A percentile compares a stretch with the other conserved stretches of the same genome.
Evolutionary conservation across 2,888 invertebrate genomes (phyloP).

Genomic region (Hartigia nigra): DNA sequence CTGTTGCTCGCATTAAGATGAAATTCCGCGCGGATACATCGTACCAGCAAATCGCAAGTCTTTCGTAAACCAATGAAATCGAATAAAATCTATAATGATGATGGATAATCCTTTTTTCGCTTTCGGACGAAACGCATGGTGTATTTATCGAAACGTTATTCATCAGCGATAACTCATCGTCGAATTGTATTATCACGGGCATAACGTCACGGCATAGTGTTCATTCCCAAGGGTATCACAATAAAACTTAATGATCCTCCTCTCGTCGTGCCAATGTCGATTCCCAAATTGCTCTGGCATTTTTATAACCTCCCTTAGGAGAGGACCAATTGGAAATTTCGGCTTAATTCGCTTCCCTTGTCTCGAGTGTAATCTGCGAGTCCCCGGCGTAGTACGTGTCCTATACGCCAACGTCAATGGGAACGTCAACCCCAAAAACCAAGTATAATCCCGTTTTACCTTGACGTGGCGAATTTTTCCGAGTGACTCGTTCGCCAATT

Average conservation of each 20-base stretch:
- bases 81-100: background rate
- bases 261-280: background rate
- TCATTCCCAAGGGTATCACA: background rate
- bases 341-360: background rate
- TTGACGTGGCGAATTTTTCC: background rate
- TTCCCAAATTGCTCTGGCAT: background rate
- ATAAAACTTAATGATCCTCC: background rate
- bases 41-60: background rate
- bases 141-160: background rate
- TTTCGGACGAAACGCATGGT: background rate
- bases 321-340: background rate
- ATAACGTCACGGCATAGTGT: no score
- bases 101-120: background rate
- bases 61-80: background rate
- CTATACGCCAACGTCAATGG: background rate
- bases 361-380: background rate
- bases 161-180: background rate
- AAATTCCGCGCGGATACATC: background rate
- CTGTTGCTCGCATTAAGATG: background rate
- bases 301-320: background rate
- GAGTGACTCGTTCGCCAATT: background rate
- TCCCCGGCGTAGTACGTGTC: background rate
- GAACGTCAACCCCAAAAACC: background rate
- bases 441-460: background rate
- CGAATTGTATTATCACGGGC: background rate